Conservation (phyloP, 2,797 vertebrate genomes). For the Triplophysa yarkandensis region DNA sequence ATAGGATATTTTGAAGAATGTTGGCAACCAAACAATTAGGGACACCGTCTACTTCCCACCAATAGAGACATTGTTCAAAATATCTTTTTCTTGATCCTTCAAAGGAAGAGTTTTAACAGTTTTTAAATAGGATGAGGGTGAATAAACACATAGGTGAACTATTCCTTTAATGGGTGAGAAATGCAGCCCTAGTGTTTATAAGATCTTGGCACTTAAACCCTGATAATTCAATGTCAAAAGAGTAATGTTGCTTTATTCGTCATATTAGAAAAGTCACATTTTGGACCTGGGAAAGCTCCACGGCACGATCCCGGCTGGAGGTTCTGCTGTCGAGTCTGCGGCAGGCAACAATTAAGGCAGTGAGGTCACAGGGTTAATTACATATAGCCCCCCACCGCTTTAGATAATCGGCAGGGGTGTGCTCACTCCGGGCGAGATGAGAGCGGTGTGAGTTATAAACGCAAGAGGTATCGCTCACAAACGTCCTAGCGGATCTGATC, state of each 20-base stretch:
- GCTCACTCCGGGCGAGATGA: conserved; percentile 74
- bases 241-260: conserved; percentile 12
- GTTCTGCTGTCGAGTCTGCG: conserved; percentile 72
- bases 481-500: conserved; percentile 61
- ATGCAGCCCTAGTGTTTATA: background rate
- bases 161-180: background rate
- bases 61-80: too few species aligned
- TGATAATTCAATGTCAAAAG: conserved; percentile 2
- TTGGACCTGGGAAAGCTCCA: conserved; percentile 26
- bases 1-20: too few species aligned
- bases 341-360: conserved; percentile 82
- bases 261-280: conserved; percentile 38
- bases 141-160: too few species aligned
- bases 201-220: background rate
- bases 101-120: too few species aligned
- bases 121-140: too few species aligned
- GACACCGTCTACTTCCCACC: too few species aligned
- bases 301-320: conserved; percentile 74
- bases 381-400: conserved; percentile 84
- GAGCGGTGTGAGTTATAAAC: conserved; percentile 32
- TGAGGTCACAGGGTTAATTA: conserved; percentile 88
- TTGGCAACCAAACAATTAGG: too few species aligned
- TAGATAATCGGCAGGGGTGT: conserved; percentile 78
- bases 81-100: too few species aligned
- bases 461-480: conserved; percentile 37